Percentiles rank a stretch among this genome's conserved stretches.
These are phyloP conservation scores for Holacanthus passer DNA, from an alignment of 2,113 vertebrate species.

Conservation along the genomic window DNA sequence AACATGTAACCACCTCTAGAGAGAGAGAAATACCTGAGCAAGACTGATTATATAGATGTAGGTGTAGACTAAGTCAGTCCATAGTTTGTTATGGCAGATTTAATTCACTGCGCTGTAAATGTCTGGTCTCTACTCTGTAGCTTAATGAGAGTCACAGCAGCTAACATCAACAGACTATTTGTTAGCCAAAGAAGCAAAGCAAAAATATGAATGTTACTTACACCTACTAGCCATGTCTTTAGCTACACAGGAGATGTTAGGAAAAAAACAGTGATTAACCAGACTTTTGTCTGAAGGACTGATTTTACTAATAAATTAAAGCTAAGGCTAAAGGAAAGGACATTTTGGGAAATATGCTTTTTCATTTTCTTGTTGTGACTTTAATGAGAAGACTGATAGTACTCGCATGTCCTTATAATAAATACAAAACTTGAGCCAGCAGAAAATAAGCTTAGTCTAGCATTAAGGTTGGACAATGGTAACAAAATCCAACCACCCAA, in stretches of 20 bases:
- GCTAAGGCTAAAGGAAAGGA: not conserved
- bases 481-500: too few relatives aligned
- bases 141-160: not conserved
- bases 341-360: not conserved
- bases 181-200: not conserved
- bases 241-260: not conserved
- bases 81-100: not conserved
- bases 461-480: not conserved
- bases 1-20: constrained; percentile 42
- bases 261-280: not conserved
- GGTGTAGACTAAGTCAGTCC: not conserved
- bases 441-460: not conserved
- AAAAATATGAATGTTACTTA: not conserved
- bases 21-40: constrained; percentile 34
- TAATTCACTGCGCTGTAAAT: not conserved
- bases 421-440: not conserved
- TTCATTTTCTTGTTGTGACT: not conserved
- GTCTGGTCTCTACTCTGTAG: not conserved
- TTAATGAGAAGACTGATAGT: not conserved
- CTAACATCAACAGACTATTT: not conserved
- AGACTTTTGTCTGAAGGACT: not conserved
- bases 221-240: not conserved
- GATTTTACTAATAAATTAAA: not conserved
- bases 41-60: constrained; percentile 10
- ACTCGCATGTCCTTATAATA: not conserved